These are phyloP conservation scores for Neodiprion virginianus DNA, from an alignment of 1,140 invertebrate genomes.

Conservation along the genomic window DNA sequence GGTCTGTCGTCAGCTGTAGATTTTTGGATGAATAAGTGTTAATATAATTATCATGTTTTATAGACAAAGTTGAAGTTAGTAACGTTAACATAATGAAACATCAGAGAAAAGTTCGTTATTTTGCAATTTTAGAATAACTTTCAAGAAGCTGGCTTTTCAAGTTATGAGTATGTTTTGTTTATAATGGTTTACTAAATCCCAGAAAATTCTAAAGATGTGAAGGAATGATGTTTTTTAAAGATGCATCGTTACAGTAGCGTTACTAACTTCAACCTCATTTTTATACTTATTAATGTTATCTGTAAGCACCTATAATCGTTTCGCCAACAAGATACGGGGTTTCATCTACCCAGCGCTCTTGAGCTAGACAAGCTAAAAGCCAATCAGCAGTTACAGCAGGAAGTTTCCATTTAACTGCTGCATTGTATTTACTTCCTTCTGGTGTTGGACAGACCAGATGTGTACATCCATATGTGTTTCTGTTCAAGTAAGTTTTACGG, in stretches of 20 bases:
- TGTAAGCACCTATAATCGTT: conserved; percentile 42
- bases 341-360: conserved; percentile 65
- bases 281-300: not conserved
- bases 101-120: no score
- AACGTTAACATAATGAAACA: no score
- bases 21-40: conserved; percentile 5
- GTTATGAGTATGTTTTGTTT: no score
- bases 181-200: no score
- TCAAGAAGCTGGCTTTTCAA: no score
- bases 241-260: no score
- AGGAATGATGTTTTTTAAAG: no score
- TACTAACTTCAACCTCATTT: no score
- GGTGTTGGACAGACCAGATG: conserved; percentile 79
- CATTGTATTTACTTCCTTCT: conserved; percentile 81
- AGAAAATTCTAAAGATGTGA: no score
- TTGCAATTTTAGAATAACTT: no score
- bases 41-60: conserved; percentile 2
- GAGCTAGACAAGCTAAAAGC: conserved; percentile 74
- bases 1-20: conserved; percentile 35
- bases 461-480: conserved; percentile 62
- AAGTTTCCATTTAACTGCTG: conserved; percentile 84
- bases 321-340: conserved; percentile 68
- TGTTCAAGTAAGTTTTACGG: conserved; percentile 59
- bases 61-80: not conserved
- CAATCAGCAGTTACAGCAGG: conserved; percentile 78